Evolutionary conservation across 1,140 invertebrate genomes (phyloP).

Genomic region (Melipona quadrifasciata): DNA sequence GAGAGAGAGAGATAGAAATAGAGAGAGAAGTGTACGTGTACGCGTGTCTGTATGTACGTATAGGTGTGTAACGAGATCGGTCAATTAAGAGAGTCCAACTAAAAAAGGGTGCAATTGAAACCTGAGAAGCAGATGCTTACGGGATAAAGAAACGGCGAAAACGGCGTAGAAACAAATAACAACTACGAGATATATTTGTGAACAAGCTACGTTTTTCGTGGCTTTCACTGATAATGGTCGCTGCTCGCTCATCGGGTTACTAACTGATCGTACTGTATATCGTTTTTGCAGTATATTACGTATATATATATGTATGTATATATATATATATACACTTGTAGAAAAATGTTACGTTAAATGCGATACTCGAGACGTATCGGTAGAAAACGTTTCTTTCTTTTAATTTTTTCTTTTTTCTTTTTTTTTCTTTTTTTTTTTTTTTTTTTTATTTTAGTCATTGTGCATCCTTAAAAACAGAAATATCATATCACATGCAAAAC

Average conservation of each 20-base stretch:
- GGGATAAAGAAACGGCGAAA: slow-evolving; percentile 63
- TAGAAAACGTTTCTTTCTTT: slow-evolving; percentile 48
- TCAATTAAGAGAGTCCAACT: slow-evolving; percentile 54
- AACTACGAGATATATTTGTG: slow-evolving; percentile 55
- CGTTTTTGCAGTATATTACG: slow-evolving; percentile 36
- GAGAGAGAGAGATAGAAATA: slow-evolving; percentile 16
- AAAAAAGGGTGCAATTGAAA: slow-evolving; percentile 50
- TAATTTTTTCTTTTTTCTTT: no score
- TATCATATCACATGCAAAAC: slow-evolving; percentile 78
- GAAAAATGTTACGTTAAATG: slow-evolving; percentile 33
- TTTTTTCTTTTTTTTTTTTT: no score
- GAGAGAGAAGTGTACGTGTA: not conserved
- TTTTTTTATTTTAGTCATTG: slow-evolving; percentile 74
- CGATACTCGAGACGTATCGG: slow-evolving; percentile 49
- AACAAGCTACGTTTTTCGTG: slow-evolving; percentile 67
- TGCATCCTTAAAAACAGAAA: slow-evolving; percentile 81
- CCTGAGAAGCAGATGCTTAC: slow-evolving; percentile 56
- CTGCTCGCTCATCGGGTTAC: slow-evolving; percentile 79
- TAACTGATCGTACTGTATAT: slow-evolving; percentile 50
- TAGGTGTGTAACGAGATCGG: slow-evolving; percentile 13
- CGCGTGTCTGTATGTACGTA: no score
- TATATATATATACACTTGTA: no score
- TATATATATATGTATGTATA: not conserved
- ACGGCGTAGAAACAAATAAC: slow-evolving; percentile 65
- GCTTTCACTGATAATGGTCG: slow-evolving; percentile 82